Percentiles rank a stretch among this genome's conserved stretches.
Conservation (phyloP, 1,140 invertebrate species). For the Drosophila albomicans region DNA sequence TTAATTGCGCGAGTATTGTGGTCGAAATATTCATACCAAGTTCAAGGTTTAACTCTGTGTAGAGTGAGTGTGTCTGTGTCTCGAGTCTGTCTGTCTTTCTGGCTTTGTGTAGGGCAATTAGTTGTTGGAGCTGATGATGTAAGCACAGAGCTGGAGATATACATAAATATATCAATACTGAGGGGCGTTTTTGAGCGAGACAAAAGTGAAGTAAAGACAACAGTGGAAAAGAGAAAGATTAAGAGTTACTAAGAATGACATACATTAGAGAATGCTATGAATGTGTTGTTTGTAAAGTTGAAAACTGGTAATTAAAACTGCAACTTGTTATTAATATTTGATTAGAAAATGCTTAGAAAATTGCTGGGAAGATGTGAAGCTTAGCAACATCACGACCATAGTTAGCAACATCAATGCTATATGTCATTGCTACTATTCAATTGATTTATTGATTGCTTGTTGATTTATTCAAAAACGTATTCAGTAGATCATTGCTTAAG, state of each 20-base stretch:
- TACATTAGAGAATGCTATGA: too few species aligned
- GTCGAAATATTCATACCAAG: conserved; percentile 54
- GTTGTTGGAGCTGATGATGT: conserved; percentile 14
- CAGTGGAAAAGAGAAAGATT: not conserved
- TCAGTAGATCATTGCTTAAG: too few species aligned
- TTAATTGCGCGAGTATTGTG: conserved; percentile 42
- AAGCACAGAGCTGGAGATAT: not conserved
- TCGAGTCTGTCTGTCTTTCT: not conserved
- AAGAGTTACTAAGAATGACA: not conserved
- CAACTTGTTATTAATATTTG: not conserved
- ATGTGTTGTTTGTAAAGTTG: not conserved
- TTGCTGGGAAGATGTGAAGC: not conserved
- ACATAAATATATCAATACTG: not conserved
- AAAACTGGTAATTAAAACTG: not conserved
- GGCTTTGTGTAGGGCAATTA: conserved; percentile 12
- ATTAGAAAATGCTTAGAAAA: not conserved
- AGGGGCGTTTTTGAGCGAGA: not conserved
- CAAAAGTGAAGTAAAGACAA: not conserved
- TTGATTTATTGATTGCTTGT: too few species aligned
- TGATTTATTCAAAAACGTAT: too few species aligned
- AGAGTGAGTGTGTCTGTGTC: conserved; percentile 4
- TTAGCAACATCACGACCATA: conserved; percentile 5
- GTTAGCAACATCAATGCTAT: not conserved
- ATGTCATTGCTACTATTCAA: not conserved
- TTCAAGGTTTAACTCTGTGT: conserved; percentile 52